phyloP scores from a whole-genome alignment of 2,113 vertebrate species.

The Protomyctophum bolini region DNA sequence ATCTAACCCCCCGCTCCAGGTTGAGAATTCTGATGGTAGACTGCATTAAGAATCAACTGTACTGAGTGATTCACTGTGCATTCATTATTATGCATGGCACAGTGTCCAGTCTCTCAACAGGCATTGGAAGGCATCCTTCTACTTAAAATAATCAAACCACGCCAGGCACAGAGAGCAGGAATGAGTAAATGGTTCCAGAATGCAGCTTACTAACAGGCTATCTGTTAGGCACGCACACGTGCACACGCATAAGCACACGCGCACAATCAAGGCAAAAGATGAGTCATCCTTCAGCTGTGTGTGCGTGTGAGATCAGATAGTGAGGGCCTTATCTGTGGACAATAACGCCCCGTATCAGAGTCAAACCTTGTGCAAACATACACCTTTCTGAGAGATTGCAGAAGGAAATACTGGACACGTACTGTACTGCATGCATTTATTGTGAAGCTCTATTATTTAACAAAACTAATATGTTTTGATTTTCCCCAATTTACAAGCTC shows the following conservation, averaged over 20 bases:
- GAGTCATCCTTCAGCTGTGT: background rate
- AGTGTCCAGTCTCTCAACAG: background rate
- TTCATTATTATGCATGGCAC: background rate
- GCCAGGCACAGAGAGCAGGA: background rate
- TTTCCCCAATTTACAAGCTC: too few species aligned
- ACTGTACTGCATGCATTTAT: too few species aligned
- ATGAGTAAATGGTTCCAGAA: background rate
- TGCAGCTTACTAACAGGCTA: background rate
- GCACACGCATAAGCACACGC: background rate
- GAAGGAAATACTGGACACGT: slow-evolving; percentile 1
- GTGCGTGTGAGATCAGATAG: background rate
- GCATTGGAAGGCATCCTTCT: background rate
- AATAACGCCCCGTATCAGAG: background rate
- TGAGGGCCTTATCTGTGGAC: background rate
- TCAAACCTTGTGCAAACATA: slow-evolving; percentile 1
- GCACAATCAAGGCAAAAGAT: background rate
- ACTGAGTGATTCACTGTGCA: background rate
- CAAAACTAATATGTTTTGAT: too few species aligned
- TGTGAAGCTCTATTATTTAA: too few species aligned
- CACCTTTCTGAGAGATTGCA: background rate
- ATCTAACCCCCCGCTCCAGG: too few species aligned
- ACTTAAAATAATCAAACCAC: background rate
- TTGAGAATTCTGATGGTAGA: too few species aligned
- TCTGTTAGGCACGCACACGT: slow-evolving; percentile 5
- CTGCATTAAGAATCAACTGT: too few species aligned